These are phyloP conservation scores for Erpornis zantholeuca DNA, from an alignment of 2,113 vertebrate species.

Conservation along the genomic window DNA sequence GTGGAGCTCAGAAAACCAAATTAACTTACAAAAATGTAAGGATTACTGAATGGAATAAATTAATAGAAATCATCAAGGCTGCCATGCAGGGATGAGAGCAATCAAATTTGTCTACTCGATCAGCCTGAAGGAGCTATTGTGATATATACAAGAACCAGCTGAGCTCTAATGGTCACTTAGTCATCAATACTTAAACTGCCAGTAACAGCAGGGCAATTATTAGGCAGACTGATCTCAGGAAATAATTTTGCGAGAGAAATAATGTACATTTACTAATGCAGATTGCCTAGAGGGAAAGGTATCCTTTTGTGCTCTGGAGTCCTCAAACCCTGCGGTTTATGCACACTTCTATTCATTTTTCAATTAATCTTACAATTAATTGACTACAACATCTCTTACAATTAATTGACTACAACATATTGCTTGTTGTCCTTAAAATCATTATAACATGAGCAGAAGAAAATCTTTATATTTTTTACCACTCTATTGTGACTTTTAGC, in stretches of 20 bases:
- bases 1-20: not conserved
- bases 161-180: constrained; percentile 13
- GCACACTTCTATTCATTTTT: not conserved
- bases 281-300: not conserved
- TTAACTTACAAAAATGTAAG: not conserved
- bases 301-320: not conserved
- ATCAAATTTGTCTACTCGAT: not conserved
- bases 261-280: not conserved
- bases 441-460: not conserved
- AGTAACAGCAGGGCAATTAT: not conserved
- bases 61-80: not conserved
- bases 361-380: not conserved
- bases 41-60: not conserved
- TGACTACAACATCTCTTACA: not conserved
- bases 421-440: not conserved
- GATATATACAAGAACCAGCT: not conserved
- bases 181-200: not conserved
- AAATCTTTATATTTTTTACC: not conserved
- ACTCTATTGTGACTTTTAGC: not conserved
- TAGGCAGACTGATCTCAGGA: not conserved
- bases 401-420: not conserved
- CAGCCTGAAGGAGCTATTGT: not conserved
- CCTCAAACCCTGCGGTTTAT: not conserved
- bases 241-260: not conserved
- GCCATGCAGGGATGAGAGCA: not conserved